A percentile compares a stretch with the other conserved stretches of the same genome.
phyloP scores from a whole-genome alignment of 2,113 vertebrate genomes.

The Peucedramus taeniatus region DNA sequence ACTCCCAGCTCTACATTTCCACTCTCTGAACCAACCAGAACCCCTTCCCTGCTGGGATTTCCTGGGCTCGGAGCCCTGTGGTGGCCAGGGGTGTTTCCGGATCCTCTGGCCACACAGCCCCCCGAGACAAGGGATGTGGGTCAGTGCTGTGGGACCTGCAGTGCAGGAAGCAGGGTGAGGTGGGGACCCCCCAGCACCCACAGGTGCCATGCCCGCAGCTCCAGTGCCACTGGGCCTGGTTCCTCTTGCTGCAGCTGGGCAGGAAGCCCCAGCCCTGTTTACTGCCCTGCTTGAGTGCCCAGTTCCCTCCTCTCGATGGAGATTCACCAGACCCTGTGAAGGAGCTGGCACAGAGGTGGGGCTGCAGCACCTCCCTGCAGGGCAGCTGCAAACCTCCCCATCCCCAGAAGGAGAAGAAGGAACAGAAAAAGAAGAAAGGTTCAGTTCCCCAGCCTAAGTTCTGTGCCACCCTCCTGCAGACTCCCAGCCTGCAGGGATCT shows the following conservation, averaged over 20 bases:
- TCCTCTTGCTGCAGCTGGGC: conserved; percentile 59
- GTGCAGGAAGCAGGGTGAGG: background rate
- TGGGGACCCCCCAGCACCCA: background rate
- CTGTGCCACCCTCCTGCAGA: background rate
- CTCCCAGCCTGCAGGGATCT: background rate
- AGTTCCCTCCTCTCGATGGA: background rate
- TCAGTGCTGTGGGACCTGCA: background rate
- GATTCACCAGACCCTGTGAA: rapidly evolving
- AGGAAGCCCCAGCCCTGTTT: conserved; percentile 56
- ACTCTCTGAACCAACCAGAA: background rate
- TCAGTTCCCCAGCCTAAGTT: background rate
- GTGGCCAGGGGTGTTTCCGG: background rate
- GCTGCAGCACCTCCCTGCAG: background rate
- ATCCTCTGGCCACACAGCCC: background rate
- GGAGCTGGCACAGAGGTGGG: background rate
- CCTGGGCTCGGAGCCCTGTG: background rate
- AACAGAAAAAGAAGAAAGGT: background rate
- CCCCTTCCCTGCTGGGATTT: background rate
- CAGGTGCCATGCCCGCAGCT: background rate
- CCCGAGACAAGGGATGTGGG: background rate
- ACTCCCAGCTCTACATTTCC: background rate
- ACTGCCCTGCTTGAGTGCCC: background rate
- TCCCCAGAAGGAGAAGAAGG: background rate
- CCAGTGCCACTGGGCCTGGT: background rate
- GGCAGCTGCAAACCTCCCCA: background rate